phyloP scores from a whole-genome alignment of 2,797 vertebrate genomes.

The Anguilla marmorata region DNA sequence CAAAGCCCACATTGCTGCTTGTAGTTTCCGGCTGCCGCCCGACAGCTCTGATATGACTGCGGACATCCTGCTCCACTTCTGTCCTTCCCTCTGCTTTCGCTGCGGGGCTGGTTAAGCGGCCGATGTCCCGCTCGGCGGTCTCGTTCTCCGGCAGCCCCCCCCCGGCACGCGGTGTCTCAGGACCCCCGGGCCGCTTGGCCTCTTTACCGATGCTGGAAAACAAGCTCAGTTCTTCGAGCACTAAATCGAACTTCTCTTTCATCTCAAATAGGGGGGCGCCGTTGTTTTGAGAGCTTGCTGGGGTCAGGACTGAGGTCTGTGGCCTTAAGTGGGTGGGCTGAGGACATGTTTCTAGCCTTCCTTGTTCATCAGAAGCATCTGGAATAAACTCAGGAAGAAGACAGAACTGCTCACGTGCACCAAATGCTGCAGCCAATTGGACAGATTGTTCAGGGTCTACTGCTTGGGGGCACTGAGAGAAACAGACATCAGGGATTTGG shows the following conservation, averaged over 20 bases:
- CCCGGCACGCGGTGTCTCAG: slow-evolving; percentile 47
- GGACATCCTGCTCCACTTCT: slow-evolving; percentile 37
- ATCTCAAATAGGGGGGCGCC: slow-evolving; percentile 67
- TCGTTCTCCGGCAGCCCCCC: slow-evolving; percentile 42
- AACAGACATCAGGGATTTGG: slow-evolving; percentile 31
- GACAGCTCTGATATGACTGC: slow-evolving; percentile 41
- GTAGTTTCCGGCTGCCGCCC: slow-evolving; percentile 52
- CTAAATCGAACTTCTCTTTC: slow-evolving; percentile 78
- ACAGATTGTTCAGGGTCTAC: slow-evolving; percentile 26
- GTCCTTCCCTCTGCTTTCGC: slow-evolving; percentile 31
- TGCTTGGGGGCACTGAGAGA: slow-evolving; percentile 35
- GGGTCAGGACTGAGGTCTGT: not conserved
- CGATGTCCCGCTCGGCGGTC: slow-evolving; percentile 33
- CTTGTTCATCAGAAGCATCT: not conserved
- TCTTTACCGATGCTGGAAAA: slow-evolving; percentile 78
- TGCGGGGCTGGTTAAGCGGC: slow-evolving; percentile 40
- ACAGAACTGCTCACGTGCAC: slow-evolving; percentile 33
- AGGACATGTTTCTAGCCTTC: not conserved
- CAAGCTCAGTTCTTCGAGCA: slow-evolving; percentile 78
- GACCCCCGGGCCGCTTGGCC: slow-evolving; percentile 52
- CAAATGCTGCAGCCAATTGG: slow-evolving; percentile 21
- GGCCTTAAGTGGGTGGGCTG: not conserved
- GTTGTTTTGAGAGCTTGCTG: not conserved
- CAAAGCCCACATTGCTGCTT: slow-evolving; percentile 42
- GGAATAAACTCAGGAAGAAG: slow-evolving; percentile 24